These are phyloP conservation scores for Drosophila gunungcola DNA, from an alignment of 1,140 invertebrate genomes.

Conservation along the genomic window DNA sequence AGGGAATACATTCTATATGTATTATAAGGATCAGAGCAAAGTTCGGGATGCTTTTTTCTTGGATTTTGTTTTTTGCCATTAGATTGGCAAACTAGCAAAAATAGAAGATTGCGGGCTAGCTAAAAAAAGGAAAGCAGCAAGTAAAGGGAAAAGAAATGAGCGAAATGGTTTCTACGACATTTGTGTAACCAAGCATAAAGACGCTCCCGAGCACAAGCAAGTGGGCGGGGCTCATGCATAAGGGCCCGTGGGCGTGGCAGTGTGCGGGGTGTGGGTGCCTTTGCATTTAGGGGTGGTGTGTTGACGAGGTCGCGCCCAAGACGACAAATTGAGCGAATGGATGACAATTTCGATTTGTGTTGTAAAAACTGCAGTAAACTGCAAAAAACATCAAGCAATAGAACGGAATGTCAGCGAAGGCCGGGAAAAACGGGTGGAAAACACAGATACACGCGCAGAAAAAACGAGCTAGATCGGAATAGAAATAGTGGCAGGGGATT, in stretches of 20 bases:
- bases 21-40: conserved; percentile 13
- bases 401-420: conserved; percentile 18
- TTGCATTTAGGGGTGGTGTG: conserved; percentile 5
- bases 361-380: conserved; percentile 82
- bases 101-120: conserved; percentile 19
- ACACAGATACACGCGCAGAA: conserved; percentile 38
- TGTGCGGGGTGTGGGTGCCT: conserved; percentile 2
- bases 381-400: conserved; percentile 60
- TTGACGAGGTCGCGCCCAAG: conserved; percentile 48
- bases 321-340: conserved; percentile 84
- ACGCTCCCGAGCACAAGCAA: conserved; percentile 31
- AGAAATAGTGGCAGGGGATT: conserved; percentile 1
- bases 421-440: conserved; percentile 20
- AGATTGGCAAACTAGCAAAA: conserved; percentile 56
- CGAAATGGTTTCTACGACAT: conserved; percentile 48
- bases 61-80: conserved; percentile 38
- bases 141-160: conserved; percentile 38
- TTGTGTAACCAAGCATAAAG: conserved; percentile 67
- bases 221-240: conserved; percentile 26
- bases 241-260: conserved; percentile 20
- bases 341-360: conserved; percentile 83
- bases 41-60: conserved; percentile 14
- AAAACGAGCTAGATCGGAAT: conserved; percentile 27
- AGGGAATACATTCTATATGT: not conserved
- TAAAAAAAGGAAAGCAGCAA: conserved; percentile 20